Base-by-base conservation (phyloP, 2,113 vertebrate genomes). In the Seriola dumerili region DNA sequence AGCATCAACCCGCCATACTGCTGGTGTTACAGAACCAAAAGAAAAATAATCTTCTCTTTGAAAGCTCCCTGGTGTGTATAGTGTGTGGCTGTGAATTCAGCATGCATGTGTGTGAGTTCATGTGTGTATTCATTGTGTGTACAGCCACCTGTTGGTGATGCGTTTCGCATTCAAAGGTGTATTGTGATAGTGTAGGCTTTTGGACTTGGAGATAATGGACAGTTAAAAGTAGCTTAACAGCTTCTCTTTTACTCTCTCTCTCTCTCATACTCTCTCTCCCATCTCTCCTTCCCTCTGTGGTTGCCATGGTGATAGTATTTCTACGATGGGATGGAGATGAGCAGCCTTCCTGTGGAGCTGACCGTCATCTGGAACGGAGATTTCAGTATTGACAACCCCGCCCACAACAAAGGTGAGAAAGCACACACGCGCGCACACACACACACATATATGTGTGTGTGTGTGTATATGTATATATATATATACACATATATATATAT, bases 311-410 rank as follows among this genome's bases (percentile, higher is more conserved):
- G 86, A 91, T 64, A 99, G 98, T 99, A 99, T 88, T 97, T 96
- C 0, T 99, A 99, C 0, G 98, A 99, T 88, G 98, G 98, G 76
- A 99, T 97, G 96, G 98, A 98, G 92, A 98, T 99, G 94, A 99
- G 97, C 95, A 99, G 97, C 93, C 96, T 99, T 88, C 97, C 97
- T 0, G 97, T 99, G 91, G 97, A 98, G 88, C 93, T 99, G 95
- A 99, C 96, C 0, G 98, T 99, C 1, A 97, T 99, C 93, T 99
- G 98, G 98, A 99, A 99, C 1, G 98, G 98, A 85, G 96, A 99
- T 95, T 99, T 99, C 94, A 99, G 95, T 95, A 99, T 99, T 14
- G 98, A 99, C 94, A 99, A 99, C 94, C 98, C 98, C 0, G 96
- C 97, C 62, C 95, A 97, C 93, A 99, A 98, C 92, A 98, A 97